Conservation (phyloP, 2,797 vertebrate species). For the Gymnodraco acuticeps region DNA sequence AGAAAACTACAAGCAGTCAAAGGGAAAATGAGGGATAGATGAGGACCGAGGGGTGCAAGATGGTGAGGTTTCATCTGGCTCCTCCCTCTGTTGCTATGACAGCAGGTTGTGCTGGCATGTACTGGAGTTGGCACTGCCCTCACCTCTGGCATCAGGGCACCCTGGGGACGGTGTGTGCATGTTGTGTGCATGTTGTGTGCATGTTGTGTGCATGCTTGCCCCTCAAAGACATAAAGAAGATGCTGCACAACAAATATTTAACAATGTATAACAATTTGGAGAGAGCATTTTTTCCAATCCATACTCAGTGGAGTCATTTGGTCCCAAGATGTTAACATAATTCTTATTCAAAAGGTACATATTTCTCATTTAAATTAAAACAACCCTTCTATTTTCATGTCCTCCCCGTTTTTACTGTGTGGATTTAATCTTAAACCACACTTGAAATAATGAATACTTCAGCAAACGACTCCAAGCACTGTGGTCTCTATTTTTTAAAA, state of each 20-base stretch:
- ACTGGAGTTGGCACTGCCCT: slow-evolving; percentile 79
- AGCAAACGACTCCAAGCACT: too few species aligned
- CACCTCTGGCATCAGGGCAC: slow-evolving; percentile 83
- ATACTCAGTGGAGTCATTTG: not conserved
- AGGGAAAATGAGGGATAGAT: slow-evolving; percentile 16
- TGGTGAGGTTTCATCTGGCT: slow-evolving; percentile 73
- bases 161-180: slow-evolving; percentile 64
- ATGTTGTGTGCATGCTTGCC: not conserved
- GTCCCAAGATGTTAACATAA: not conserved
- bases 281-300: not conserved
- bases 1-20: not conserved
- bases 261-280: not conserved
- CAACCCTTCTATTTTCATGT: too few species aligned
- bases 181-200: not conserved
- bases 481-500: not conserved
- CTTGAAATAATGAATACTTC: not conserved
- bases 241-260: not conserved
- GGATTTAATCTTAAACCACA: not conserved
- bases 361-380: not conserved
- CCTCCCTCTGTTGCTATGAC: slow-evolving; percentile 85
- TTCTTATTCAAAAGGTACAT: too few species aligned
- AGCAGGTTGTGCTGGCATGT: slow-evolving; percentile 86
- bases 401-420: not conserved
- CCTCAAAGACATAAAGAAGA: slow-evolving; percentile 19
- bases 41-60: slow-evolving; percentile 37